Conservation (phyloP, 2,888 invertebrate genomes). For the Campoletis raptor region DNA sequence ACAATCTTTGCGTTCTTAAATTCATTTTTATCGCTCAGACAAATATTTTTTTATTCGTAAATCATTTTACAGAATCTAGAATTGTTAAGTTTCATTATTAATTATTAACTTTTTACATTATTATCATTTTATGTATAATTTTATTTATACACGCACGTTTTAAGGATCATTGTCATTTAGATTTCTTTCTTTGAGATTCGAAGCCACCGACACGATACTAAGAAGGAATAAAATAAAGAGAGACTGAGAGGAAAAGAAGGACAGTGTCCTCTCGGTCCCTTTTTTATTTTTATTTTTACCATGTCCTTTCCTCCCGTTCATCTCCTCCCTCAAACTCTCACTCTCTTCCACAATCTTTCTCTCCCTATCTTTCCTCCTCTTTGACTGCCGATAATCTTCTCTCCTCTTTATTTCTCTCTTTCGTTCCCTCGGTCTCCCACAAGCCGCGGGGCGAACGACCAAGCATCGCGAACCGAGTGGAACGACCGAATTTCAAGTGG, state of each 20-base stretch:
- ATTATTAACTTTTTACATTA: neutral
- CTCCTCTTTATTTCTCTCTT: constrained; percentile 1
- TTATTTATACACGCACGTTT: neutral
- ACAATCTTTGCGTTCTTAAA: neutral
- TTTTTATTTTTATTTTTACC: constrained; percentile 19
- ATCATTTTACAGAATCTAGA: neutral
- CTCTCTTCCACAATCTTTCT: constrained; percentile 23
- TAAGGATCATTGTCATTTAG: neutral
- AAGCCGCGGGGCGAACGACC: constrained; percentile 66
- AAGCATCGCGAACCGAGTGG: constrained; percentile 66
- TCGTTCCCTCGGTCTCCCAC: constrained; percentile 9
- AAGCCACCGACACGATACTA: neutral
- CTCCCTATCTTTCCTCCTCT: neutral
- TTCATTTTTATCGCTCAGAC: neutral
- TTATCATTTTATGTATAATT: neutral
- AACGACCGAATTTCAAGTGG: constrained; percentile 71
- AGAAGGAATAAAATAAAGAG: neutral
- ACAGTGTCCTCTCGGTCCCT: constrained; percentile 12
- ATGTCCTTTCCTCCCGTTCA: constrained; percentile 23
- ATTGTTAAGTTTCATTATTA: neutral
- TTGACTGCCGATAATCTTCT: neutral
- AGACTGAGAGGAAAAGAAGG: neutral
- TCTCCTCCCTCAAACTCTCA: constrained; percentile 19
- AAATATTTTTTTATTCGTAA: neutral
- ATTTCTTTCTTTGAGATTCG: neutral